Percentiles rank a stretch among this genome's conserved stretches.
These are phyloP conservation scores for Ceratosolen fusciceps DNA, from an alignment of 1,140 invertebrate species.

Conservation along the genomic window DNA sequence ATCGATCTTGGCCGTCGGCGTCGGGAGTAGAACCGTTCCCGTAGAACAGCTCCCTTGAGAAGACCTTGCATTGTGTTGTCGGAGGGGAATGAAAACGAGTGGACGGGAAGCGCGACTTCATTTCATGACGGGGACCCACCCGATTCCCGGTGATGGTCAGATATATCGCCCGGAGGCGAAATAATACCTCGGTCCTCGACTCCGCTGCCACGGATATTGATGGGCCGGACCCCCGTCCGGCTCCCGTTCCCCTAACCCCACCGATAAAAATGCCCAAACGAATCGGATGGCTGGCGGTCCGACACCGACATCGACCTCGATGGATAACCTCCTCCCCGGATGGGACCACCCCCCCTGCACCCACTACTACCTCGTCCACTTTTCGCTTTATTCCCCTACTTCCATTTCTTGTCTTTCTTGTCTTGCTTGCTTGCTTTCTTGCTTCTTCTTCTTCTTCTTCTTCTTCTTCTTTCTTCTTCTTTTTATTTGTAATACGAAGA, in stretches of 20 bases:
- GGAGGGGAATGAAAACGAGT: not conserved
- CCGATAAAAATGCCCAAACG: not conserved
- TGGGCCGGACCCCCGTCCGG: no score
- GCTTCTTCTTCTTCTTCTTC: not conserved
- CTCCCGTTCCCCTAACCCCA: not conserved
- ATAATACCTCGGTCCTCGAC: not conserved
- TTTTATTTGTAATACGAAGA: not conserved
- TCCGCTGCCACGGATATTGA: constrained; percentile 12
- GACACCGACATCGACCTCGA: not conserved
- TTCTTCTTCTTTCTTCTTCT: constrained; percentile 10
- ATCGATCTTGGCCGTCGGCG: constrained; percentile 19
- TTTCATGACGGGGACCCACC: not conserved
- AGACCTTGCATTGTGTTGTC: not conserved
- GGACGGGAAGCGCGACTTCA: not conserved
- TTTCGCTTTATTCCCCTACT: not conserved
- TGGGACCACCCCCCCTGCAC: not conserved
- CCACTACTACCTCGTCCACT: not conserved
- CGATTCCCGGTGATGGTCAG: not conserved
- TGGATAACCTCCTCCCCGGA: not conserved
- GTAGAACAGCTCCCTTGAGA: not conserved
- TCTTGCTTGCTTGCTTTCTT: no score
- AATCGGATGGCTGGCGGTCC: constrained; percentile 11
- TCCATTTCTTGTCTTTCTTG: not conserved
- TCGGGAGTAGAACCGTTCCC: not conserved
- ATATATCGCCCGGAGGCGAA: not conserved